A percentile compares a stretch with the other conserved stretches of the same genome.
Evolutionary conservation across 2,888 invertebrate species (phyloP).

Genomic region (Heliconius hortense): DNA sequence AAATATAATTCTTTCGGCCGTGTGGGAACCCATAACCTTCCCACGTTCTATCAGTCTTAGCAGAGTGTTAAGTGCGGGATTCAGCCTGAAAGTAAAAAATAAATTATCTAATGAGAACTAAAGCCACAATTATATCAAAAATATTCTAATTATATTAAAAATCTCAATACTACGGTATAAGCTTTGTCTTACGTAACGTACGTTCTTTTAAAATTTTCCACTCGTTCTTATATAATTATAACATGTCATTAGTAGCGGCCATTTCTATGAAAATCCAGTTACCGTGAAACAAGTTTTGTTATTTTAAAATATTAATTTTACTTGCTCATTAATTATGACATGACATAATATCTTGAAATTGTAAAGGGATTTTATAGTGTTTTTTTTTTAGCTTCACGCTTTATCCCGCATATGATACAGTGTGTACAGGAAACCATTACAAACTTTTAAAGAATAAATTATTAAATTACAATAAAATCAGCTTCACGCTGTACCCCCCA

Average conservation of each 20-base stretch:
- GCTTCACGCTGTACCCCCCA: too few species aligned
- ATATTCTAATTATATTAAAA: too few species aligned
- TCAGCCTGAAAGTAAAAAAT: too few species aligned
- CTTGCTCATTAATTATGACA: neutral
- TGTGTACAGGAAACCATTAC: too few species aligned
- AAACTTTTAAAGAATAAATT: too few species aligned
- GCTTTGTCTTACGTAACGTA: neutral
- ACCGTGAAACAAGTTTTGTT: neutral
- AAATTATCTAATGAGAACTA: too few species aligned
- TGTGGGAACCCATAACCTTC: too few species aligned
- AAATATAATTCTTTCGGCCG: too few species aligned
- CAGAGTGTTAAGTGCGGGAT: too few species aligned
- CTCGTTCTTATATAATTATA: neutral
- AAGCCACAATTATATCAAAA: too few species aligned
- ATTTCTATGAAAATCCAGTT: neutral
- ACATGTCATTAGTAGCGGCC: neutral
- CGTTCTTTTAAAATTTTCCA: neutral
- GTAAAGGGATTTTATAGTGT: neutral
- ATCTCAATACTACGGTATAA: neutral
- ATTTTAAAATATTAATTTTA: neutral
- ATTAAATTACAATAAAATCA: too few species aligned
- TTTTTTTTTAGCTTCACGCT: neutral
- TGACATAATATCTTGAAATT: neutral
- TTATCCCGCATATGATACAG: neutral
- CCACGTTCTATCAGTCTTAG: too few species aligned